Conservation (phyloP, 2,888 invertebrate species). For the Spodoptera littoralis region DNA sequence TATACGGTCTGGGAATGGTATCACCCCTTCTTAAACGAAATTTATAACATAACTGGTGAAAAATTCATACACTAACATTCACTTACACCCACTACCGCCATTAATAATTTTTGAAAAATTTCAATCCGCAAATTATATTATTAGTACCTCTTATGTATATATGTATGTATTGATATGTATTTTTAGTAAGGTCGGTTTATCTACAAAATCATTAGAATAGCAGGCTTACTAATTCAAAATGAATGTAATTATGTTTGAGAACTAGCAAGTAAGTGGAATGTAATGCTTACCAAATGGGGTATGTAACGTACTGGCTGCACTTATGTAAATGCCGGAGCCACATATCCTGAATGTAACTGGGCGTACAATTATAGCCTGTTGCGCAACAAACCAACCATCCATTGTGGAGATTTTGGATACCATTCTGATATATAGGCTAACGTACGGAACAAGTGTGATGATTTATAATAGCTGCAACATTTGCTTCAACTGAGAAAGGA, state of each 20-base stretch:
- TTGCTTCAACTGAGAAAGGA: background rate
- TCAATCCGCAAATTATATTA: too few relatives aligned
- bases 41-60: too few relatives aligned
- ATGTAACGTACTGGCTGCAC: slow-evolving; percentile 47
- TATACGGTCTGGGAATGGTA: too few relatives aligned
- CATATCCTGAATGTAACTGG: slow-evolving; percentile 46
- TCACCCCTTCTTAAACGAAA: too few relatives aligned
- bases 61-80: too few relatives aligned
- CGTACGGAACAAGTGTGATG: slow-evolving; percentile 9
- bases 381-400: slow-evolving; percentile 43
- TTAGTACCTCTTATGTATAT: too few relatives aligned
- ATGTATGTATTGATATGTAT: too few relatives aligned
- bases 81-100: too few relatives aligned
- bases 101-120: too few relatives aligned
- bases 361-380: slow-evolving; percentile 47
- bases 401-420: slow-evolving; percentile 36
- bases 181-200: slow-evolving; percentile 6
- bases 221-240: slow-evolving; percentile 13
- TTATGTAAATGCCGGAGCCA: slow-evolving; percentile 46
- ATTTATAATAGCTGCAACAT: slow-evolving; percentile 15
- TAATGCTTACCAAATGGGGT: slow-evolving; percentile 48
- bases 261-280: slow-evolving; percentile 39
- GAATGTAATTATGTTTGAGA: slow-evolving; percentile 24
- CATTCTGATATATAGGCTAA: slow-evolving; percentile 25
- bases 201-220: background rate